Evolutionary conservation across 2,888 invertebrate species (phyloP).

Genomic region (Drosophila suboccidentalis): DNA sequence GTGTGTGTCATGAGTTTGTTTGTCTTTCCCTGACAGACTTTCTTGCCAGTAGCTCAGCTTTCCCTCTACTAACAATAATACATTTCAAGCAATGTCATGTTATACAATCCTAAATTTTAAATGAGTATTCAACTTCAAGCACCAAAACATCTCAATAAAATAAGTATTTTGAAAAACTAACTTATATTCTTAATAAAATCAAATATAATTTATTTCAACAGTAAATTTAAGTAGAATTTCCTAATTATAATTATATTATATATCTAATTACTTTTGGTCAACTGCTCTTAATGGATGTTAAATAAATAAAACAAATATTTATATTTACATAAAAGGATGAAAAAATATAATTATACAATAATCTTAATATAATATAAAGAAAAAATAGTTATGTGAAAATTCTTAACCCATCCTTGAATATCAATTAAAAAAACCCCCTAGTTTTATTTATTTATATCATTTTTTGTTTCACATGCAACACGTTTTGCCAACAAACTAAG

Average conservation of each 20-base stretch:
- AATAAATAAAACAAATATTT: no score
- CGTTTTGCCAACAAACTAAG: slow-evolving; percentile 35
- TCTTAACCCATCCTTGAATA: no score
- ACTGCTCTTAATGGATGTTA: no score
- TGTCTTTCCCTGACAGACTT: slow-evolving; percentile 10
- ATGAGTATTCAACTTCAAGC: background rate
- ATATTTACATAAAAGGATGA: no score
- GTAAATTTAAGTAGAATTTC: no score
- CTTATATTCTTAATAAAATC: background rate
- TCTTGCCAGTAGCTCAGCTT: slow-evolving; percentile 2
- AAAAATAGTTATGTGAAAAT: no score
- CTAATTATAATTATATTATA: no score
- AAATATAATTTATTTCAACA: background rate
- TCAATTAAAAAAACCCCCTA: slow-evolving; percentile 38
- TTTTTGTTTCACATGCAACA: slow-evolving; percentile 54
- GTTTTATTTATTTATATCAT: slow-evolving; percentile 8
- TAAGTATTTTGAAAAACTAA: background rate
- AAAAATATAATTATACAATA: no score
- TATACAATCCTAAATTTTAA: slow-evolving; percentile 1
- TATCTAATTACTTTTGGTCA: no score
- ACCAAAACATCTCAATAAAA: background rate
- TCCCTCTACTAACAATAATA: slow-evolving; percentile 73
- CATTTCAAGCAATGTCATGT: slow-evolving; percentile 65
- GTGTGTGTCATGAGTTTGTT: slow-evolving; percentile 4
- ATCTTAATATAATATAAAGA: no score